phyloP scores from a whole-genome alignment of 2,113 vertebrate species.

The Dermatemys mawii region DNA sequence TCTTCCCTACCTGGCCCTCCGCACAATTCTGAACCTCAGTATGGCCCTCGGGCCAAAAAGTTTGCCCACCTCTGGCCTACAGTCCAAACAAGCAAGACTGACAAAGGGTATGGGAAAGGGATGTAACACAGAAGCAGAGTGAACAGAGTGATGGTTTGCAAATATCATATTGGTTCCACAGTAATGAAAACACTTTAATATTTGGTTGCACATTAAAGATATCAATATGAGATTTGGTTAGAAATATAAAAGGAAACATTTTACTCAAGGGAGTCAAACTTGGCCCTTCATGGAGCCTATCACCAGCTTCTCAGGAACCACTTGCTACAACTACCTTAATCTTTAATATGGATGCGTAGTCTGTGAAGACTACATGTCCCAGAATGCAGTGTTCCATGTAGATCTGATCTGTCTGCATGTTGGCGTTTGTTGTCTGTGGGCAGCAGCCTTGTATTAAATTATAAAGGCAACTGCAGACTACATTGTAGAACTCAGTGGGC shows the following conservation, averaged over 20 bases:
- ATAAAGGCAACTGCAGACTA: not conserved
- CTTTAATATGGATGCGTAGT: not conserved
- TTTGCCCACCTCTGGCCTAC: no score
- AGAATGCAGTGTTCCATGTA: constrained; percentile 8
- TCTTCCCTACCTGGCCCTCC: no score
- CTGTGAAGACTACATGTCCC: not conserved
- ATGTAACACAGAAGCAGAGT: not conserved
- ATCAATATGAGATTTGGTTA: not conserved
- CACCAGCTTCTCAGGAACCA: not conserved
- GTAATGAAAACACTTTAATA: not conserved
- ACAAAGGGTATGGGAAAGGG: not conserved
- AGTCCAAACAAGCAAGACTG: not conserved
- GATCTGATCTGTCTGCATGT: not conserved
- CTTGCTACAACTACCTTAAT: not conserved
- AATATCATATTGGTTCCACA: not conserved
- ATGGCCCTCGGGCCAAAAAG: no score
- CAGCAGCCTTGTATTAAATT: not conserved
- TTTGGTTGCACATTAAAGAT: not conserved
- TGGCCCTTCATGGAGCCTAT: not conserved
- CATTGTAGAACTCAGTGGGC: not conserved
- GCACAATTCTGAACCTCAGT: no score
- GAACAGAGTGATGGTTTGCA: not conserved
- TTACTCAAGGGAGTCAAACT: not conserved
- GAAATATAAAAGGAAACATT: not conserved
- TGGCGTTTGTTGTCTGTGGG: not conserved